Percentiles rank a stretch among this genome's conserved stretches.
phyloP scores from a whole-genome alignment of 2,888 invertebrate species.

The Torymus tubicola region DNA sequence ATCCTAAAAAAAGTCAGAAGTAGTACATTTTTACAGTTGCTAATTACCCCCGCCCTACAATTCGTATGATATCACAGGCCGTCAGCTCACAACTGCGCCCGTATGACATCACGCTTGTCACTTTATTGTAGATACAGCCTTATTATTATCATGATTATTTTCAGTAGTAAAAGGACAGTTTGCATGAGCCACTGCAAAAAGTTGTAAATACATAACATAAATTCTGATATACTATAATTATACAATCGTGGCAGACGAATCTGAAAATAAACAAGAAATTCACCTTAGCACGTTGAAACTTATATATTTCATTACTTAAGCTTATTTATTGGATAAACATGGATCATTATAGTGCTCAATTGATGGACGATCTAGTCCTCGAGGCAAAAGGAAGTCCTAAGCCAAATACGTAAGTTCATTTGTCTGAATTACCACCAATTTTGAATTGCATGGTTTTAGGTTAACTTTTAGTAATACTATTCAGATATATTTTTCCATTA shows the following conservation, averaged over 20 bases:
- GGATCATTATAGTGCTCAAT: conserved; percentile 66
- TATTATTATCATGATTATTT: neutral
- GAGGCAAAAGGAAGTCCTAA: conserved; percentile 59
- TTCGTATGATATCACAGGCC: too few species aligned
- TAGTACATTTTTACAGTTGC: too few species aligned
- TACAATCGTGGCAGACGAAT: neutral
- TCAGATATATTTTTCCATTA: neutral
- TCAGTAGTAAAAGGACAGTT: conserved; percentile 1
- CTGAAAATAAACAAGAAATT: conserved; percentile 20
- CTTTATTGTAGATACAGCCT: too few species aligned
- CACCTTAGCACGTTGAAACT: conserved; percentile 3
- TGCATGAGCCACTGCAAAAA: neutral
- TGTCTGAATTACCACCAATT: neutral
- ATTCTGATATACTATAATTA: neutral
- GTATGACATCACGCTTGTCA: too few species aligned
- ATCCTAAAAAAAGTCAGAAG: too few species aligned
- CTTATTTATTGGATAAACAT: conserved; percentile 57
- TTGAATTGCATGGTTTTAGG: neutral
- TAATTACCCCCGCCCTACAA: too few species aligned
- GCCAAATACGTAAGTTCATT: conserved; percentile 59
- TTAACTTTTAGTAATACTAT: neutral
- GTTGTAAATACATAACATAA: too few species aligned
- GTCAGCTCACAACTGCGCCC: too few species aligned
- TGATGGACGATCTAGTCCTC: conserved; percentile 68
- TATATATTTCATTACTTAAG: neutral